phyloP scores from a whole-genome alignment of 2,797 vertebrate species.

The Alectoris magna region DNA sequence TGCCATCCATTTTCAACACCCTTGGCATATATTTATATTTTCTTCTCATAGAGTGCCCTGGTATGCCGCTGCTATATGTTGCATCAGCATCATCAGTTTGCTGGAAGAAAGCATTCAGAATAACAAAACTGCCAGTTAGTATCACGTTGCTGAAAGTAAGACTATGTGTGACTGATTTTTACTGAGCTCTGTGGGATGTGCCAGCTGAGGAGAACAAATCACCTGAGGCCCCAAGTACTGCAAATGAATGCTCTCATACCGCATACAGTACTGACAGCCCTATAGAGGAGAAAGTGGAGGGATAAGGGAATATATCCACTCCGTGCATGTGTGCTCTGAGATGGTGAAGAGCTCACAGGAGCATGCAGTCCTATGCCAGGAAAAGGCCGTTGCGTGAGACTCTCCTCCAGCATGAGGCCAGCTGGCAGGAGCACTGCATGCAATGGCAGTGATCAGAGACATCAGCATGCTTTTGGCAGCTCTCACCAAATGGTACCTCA shows the following conservation, averaged over 20 bases:
- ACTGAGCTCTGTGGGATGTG: neutral
- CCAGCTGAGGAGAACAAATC: neutral
- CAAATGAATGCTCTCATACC: neutral
- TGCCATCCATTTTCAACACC: neutral
- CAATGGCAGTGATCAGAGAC: neutral
- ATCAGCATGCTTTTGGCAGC: neutral
- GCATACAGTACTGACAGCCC: neutral
- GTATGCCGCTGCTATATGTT: neutral
- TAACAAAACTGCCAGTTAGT: neutral
- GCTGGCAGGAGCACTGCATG: neutral
- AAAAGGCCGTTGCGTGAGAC: neutral
- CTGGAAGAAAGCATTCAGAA: neutral
- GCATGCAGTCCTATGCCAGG: neutral
- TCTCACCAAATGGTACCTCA: fast-evolving
- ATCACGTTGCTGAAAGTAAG: neutral
- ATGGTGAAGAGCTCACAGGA: neutral
- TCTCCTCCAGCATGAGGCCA: neutral
- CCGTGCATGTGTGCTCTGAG: neutral
- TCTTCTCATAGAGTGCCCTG: neutral
- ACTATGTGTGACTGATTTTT: fast-evolving
- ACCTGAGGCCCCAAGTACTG: neutral
- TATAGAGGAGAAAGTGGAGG: neutral
- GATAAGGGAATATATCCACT: neutral
- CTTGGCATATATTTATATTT: neutral
- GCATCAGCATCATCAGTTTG: neutral